Percentiles rank a stretch among this genome's conserved stretches.
These are phyloP conservation scores for Diarsia mendica DNA, from an alignment of 2,888 invertebrate genomes.

Conservation along the genomic window DNA sequence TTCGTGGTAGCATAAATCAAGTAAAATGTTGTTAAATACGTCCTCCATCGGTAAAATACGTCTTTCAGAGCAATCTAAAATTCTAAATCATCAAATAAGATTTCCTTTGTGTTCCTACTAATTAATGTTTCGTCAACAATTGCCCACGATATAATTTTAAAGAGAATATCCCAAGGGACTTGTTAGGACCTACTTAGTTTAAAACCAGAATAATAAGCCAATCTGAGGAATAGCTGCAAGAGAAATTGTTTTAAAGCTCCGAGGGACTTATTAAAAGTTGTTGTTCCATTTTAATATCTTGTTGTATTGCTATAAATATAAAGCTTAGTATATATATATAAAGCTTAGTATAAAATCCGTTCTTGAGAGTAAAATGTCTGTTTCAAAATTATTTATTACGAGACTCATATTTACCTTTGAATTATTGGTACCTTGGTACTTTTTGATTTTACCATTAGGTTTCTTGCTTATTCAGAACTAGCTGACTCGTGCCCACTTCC, in stretches of 20 bases:
- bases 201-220: conserved; percentile 43
- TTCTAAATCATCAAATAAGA: neutral
- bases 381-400: neutral
- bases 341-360: neutral
- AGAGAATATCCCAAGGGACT: conserved; percentile 18
- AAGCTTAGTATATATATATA: neutral
- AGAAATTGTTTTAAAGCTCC: conserved; percentile 22
- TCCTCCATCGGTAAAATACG: neutral
- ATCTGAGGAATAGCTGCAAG: conserved; percentile 13
- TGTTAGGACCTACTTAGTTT: conserved; percentile 36
- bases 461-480: neutral
- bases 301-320: conserved; percentile 5
- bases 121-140: conserved; percentile 5
- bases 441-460: neutral
- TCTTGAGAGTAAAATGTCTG: neutral
- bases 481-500: no score
- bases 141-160: neutral
- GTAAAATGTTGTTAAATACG: neutral
- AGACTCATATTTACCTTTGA: neutral
- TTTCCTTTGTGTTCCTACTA: neutral
- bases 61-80: neutral
- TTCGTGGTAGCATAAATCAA: neutral
- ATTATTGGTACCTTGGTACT: neutral
- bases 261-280: conserved; percentile 48
- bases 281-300: conserved; percentile 14